A percentile compares a stretch with the other conserved stretches of the same genome.
Conservation (phyloP, 2,113 vertebrate species). For the Morone chrysops region DNA sequence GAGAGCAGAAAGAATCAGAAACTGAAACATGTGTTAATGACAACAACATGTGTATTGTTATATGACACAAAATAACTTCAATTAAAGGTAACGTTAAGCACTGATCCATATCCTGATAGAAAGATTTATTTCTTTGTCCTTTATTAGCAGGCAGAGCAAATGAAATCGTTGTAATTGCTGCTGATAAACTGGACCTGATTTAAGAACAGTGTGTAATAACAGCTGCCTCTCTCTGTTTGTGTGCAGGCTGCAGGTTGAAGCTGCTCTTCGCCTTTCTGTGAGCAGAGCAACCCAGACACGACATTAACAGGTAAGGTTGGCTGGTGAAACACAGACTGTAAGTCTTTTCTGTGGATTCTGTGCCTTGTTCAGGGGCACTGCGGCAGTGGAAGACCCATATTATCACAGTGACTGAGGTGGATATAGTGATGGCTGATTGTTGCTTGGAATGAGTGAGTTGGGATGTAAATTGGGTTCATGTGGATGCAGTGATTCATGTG, state of each 20-base stretch:
- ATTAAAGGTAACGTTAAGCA: too few relatives aligned
- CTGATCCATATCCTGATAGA: background rate
- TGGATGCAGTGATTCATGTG: too few relatives aligned
- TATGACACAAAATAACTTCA: background rate
- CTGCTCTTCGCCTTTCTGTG: constrained; percentile 20
- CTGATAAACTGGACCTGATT: background rate
- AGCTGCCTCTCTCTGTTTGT: constrained; percentile 8
- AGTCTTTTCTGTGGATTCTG: background rate
- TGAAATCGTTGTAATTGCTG: background rate
- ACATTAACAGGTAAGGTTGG: constrained; percentile 41
- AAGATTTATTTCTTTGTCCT: background rate
- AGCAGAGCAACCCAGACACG: constrained; percentile 17
- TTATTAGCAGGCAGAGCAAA: background rate
- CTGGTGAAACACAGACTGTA: background rate
- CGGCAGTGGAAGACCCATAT: background rate
- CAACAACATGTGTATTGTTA: too few relatives aligned
- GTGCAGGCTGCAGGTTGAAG: constrained; percentile 47
- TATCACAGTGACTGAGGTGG: background rate
- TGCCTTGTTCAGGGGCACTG: background rate
- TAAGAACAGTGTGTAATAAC: background rate
- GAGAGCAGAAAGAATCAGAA: background rate
- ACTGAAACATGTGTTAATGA: background rate
- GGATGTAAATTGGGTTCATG: too few relatives aligned
- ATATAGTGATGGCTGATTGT: background rate
- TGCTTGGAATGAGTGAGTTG: too few relatives aligned